phyloP scores from a whole-genome alignment of 37 sponge, comb jelly and placozoan genomes.

The Agelas oroides region DNA sequence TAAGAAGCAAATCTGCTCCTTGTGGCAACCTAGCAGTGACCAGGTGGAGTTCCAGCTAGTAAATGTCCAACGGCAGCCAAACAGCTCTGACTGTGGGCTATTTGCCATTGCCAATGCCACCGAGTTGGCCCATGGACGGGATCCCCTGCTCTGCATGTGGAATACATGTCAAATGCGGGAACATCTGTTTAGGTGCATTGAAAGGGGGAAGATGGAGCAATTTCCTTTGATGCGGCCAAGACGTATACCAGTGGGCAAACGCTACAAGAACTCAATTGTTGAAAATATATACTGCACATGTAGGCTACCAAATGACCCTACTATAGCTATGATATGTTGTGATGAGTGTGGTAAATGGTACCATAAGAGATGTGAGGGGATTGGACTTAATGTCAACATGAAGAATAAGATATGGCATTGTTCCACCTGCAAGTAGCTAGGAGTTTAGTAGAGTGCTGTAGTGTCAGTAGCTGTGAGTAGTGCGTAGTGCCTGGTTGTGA shows the following conservation, averaged over 20 bases:
- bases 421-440: too few relatives aligned
- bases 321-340: not conserved
- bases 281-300: not conserved
- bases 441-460: too few relatives aligned
- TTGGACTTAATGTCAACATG: too few relatives aligned
- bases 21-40: not conserved
- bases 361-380: not conserved
- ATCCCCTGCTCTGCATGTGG: not conserved
- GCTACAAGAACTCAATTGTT: not conserved
- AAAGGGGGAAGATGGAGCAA: not conserved
- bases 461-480: too few relatives aligned
- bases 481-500: too few relatives aligned
- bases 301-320: not conserved
- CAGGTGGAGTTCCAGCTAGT: not conserved
- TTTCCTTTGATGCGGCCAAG: not conserved
- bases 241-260: not conserved
- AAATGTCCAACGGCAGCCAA: not conserved
- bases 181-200: not conserved
- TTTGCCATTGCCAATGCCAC: not conserved
- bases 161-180: too few relatives aligned
- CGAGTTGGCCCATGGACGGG: not conserved
- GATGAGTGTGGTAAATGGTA: not conserved
- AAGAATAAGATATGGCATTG: too few relatives aligned
- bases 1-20: not conserved
- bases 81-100: slow-evolving; percentile 1